phyloP scores from a whole-genome alignment of 1,140 invertebrate species.

The Hirudo medicinalis region DNA sequence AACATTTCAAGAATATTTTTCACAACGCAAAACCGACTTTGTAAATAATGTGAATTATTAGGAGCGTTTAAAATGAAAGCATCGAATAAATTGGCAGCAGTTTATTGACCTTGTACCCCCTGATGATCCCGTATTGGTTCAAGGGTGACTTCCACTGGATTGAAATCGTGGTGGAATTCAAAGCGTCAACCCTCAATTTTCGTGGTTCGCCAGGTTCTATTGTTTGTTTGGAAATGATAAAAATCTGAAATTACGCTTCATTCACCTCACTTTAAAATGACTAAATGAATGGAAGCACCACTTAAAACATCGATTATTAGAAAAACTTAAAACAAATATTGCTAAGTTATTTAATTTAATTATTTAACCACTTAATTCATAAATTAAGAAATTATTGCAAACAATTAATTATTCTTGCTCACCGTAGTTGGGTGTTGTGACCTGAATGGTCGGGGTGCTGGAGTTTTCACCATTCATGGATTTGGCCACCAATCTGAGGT shows the following conservation, averaged over 20 bases:
- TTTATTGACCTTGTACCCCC: conserved; percentile 71
- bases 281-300: too few species aligned
- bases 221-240: neutral
- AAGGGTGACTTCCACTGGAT: conserved; percentile 80
- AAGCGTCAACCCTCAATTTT: conserved; percentile 65
- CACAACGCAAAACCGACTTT: too few species aligned
- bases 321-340: too few species aligned
- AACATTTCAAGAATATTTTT: too few species aligned
- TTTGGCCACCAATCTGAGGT: conserved; percentile 82
- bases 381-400: too few species aligned
- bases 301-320: too few species aligned
- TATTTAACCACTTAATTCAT: too few species aligned
- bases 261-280: too few species aligned
- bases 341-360: too few species aligned
- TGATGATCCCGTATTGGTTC: conserved; percentile 84
- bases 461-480: conserved; percentile 80
- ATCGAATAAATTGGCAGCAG: neutral
- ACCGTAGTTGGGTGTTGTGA: conserved; percentile 39
- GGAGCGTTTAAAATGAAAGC: neutral
- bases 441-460: conserved; percentile 79
- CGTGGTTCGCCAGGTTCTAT: conserved; percentile 89
- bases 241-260: too few species aligned
- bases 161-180: conserved; percentile 82
- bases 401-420: conserved; percentile 10
- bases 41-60: neutral